Conservation (phyloP, 2,888 invertebrate genomes). For the Leptogaster cylindrica region DNA sequence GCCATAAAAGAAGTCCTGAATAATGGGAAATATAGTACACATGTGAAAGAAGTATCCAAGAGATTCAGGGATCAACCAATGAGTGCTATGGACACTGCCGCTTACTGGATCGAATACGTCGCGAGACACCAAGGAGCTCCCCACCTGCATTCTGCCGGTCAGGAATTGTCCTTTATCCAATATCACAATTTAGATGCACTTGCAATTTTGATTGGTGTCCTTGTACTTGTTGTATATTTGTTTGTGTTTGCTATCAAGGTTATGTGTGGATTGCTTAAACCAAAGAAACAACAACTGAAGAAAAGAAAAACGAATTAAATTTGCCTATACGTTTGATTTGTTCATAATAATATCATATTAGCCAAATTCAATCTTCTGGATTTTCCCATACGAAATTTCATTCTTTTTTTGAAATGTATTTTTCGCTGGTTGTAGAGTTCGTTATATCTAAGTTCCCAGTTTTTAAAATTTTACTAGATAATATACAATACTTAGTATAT, state of each 20-base stretch:
- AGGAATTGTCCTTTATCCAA: constrained; percentile 53
- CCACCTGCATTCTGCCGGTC: constrained; percentile 55
- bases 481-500: too few species aligned
- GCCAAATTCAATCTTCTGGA: too few species aligned
- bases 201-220: constrained; percentile 49
- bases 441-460: too few species aligned
- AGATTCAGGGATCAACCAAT: constrained; percentile 57
- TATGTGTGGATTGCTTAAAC: too few species aligned
- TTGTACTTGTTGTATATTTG: not conserved
- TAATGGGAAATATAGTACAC: constrained; percentile 49
- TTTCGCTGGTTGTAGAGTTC: too few species aligned
- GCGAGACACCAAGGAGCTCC: constrained; percentile 55
- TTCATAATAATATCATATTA: too few species aligned
- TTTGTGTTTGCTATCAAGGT: constrained; percentile 21
- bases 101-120: constrained; percentile 60
- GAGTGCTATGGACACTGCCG: constrained; percentile 54
- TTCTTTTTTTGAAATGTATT: too few species aligned
- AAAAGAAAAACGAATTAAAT: constrained; percentile 2
- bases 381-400: too few species aligned
- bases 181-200: constrained; percentile 54
- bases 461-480: too few species aligned
- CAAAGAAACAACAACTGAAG: not conserved
- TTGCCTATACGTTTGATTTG: too few species aligned
- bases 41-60: constrained; percentile 50
- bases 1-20: constrained; percentile 51